These are phyloP conservation scores for Eptatretus atami DNA, from an alignment of 2,797 vertebrate species.

Conservation along the genomic window DNA sequence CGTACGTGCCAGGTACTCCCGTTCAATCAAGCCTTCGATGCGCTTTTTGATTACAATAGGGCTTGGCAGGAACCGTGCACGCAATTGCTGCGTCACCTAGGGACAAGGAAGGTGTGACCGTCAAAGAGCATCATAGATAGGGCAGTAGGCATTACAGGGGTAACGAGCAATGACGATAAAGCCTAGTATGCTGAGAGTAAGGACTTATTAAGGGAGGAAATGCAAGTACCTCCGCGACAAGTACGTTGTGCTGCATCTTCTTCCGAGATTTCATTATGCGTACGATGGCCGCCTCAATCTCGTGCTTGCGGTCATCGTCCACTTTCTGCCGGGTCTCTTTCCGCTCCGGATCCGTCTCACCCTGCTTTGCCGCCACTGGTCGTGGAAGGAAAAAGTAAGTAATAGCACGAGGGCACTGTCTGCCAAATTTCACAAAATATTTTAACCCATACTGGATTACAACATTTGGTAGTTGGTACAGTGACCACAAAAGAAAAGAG, in stretches of 20 bases:
- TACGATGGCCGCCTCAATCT: slow-evolving; percentile 93
- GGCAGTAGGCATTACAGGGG: background rate
- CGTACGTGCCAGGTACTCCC: slow-evolving; percentile 95
- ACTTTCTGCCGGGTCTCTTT: slow-evolving; percentile 94
- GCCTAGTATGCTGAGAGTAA: background rate
- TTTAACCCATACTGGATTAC: no score
- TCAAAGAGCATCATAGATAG: background rate
- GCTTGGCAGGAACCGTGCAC: slow-evolving; percentile 72
- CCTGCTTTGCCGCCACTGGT: slow-evolving; percentile 89
- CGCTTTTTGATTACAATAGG: slow-evolving; percentile 97
- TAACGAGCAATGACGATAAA: background rate
- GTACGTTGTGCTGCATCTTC: slow-evolving; percentile 96
- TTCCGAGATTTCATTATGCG: slow-evolving; percentile 97
- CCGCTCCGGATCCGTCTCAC: slow-evolving; percentile 70
- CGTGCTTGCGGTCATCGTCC: slow-evolving; percentile 84
- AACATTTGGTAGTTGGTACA: no score
- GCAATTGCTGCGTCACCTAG: slow-evolving; percentile 86
- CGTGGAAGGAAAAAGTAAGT: slow-evolving; percentile 5
- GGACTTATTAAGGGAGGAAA: background rate
- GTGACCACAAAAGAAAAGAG: no score
- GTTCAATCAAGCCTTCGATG: slow-evolving; percentile 99
- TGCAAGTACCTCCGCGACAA: slow-evolving; percentile 61
- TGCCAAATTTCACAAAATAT: no score
- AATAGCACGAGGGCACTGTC: no score
- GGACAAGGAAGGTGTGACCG: slow-evolving; percentile 10